Evolutionary conservation across 2,888 invertebrate species (phyloP).

Genomic region (Sphaeridia pumilis): DNA sequence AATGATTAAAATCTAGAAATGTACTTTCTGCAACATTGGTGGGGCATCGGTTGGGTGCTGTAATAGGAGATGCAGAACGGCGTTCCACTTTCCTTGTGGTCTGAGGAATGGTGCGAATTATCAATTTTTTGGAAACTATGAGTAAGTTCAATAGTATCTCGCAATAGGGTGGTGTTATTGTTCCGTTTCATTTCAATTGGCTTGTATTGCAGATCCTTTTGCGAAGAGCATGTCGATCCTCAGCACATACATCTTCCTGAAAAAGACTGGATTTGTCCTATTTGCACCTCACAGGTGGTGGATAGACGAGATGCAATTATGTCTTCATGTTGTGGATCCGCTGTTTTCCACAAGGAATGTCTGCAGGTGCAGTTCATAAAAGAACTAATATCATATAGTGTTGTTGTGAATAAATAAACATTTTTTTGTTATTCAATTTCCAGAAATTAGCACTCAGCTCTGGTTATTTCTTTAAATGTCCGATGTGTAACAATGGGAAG

Average conservation of each 20-base stretch:
- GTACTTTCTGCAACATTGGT: slow-evolving; percentile 52
- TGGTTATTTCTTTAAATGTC: slow-evolving; percentile 75
- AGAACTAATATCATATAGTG: slow-evolving; percentile 1
- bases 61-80: slow-evolving; percentile 49
- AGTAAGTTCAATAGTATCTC: slow-evolving; percentile 34
- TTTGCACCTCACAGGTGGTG: slow-evolving; percentile 16
- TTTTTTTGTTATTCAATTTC: too few relatives aligned
- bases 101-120: slow-evolving; percentile 51
- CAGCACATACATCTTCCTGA: slow-evolving; percentile 43
- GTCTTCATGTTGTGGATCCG: slow-evolving; percentile 56
- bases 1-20: slow-evolving; percentile 46
- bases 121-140: slow-evolving; percentile 52
- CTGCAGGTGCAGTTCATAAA: slow-evolving; percentile 46
- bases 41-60: slow-evolving; percentile 66
- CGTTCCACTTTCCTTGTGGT: slow-evolving; percentile 68
- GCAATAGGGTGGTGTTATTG: neutral
- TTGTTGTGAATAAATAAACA: neutral
- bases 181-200: neutral
- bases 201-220: slow-evolving; percentile 44
- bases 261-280: slow-evolving; percentile 22
- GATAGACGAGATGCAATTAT: slow-evolving; percentile 41
- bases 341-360: slow-evolving; percentile 65
- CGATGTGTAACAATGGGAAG: slow-evolving; percentile 61
- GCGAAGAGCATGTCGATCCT: slow-evolving; percentile 49
- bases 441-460: slow-evolving; percentile 60